Evolutionary conservation across 2,113 vertebrate genomes (phyloP), one percentile per base, ranked within the genome.

Genomic region (Phyllopteryx taeniolatus): DNA sequence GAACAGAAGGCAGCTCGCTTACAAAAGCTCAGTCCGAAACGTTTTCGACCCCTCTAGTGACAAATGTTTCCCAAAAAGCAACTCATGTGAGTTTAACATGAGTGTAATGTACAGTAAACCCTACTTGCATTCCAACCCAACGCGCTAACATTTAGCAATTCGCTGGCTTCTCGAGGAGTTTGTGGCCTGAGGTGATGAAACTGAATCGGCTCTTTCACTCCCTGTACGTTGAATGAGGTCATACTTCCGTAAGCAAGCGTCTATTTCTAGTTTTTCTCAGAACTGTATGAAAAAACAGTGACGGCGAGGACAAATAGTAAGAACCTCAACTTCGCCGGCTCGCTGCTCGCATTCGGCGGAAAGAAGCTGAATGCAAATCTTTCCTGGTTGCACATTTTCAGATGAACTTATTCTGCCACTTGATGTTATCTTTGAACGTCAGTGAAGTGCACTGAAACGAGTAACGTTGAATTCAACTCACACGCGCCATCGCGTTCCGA

Each of bases 191-290:
- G 59, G 59, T 61, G 59, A 35, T 61, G 31, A 60, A 35, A 61
- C 71, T 60, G 22, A 79, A 59, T 68, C n/a, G 57, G n/a, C 27
- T 67, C 79, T 72, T 68, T 75, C 53, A 73, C 73, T 68, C 74
- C 51, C 63, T 67, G 61, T 74, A 54, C 47, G 68, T 77, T 63
- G 70, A 69, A 68, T 83, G 78, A 71, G 76, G 64, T 85, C 84
- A 87, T 78, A 70, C 49, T 46, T 78, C 65, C 65, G 44, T 72
- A 81, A 60, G 78, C 72, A 68, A 61, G n/a, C 31, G 61, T 66
- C 75, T 88, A 87, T 86, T 87, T 77, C 80, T 82, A 83, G 71
- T 14, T 3, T 47, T 31, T 60, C 35, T 68, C 53, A 13, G 44
- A 68, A 68, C 43, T 70, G 31, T 27, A 33, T 69, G 61, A 6